A percentile compares a stretch with the other conserved stretches of the same genome.
Evolutionary conservation across 2,797 vertebrate genomes (phyloP).

Genomic region (Falco biarmicus): DNA sequence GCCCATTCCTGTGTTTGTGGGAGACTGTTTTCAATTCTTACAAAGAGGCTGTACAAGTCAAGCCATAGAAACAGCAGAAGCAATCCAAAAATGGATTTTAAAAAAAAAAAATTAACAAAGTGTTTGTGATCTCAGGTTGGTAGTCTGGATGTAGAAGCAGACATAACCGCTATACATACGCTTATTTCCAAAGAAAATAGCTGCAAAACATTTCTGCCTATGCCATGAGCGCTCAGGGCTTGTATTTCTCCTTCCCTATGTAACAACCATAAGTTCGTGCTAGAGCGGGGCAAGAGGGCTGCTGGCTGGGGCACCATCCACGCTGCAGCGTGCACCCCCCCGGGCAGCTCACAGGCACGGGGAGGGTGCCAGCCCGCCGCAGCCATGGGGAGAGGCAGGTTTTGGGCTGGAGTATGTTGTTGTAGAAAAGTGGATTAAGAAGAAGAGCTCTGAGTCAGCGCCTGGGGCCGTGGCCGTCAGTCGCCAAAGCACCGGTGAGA

Average conservation of each 20-base stretch:
- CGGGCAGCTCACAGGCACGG: background rate
- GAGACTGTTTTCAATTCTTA: constrained; percentile 74
- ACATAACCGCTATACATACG: constrained; percentile 27
- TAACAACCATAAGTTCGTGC: background rate
- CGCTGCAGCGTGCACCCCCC: fast-evolving
- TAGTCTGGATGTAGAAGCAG: constrained; percentile 66
- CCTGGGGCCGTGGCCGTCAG: background rate
- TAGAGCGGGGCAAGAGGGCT: background rate
- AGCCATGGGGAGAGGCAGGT: background rate
- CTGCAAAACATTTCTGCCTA: constrained; percentile 34
- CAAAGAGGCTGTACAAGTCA: constrained; percentile 72
- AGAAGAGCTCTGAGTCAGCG: constrained; percentile 67
- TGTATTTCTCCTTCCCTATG: background rate
- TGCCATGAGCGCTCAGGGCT: background rate
- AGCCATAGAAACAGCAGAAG: constrained; percentile 72
- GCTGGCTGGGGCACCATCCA: background rate
- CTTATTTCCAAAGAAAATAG: constrained; percentile 60
- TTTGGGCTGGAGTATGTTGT: background rate
- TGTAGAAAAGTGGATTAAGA: constrained; percentile 50
- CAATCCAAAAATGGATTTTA: constrained; percentile 68
- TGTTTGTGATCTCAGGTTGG: constrained; percentile 74
- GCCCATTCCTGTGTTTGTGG: constrained; percentile 61
- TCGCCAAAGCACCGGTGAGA: constrained; percentile 1
- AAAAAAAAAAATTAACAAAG: constrained; percentile 63
- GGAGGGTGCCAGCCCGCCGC: constrained; percentile 9